Base-by-base conservation (phyloP, 2,113 vertebrate genomes). In the Solenodon paradoxus region DNA sequence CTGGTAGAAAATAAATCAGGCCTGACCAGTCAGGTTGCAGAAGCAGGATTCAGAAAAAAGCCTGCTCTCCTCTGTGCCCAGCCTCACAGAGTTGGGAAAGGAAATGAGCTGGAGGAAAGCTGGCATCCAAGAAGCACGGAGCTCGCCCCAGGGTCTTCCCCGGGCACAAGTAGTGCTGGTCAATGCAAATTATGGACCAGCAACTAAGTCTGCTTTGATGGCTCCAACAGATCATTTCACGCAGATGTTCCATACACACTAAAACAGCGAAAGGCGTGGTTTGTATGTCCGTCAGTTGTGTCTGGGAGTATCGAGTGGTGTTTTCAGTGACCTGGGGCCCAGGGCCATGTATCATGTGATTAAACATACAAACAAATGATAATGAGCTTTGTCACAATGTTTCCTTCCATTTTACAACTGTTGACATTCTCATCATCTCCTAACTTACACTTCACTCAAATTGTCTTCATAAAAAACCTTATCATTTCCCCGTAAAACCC, bases 21-120 rank as follows among this genome's bases (percentile, higher is more conserved):
- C 9, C 16, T 74, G 64, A 16, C 28, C 75, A 3, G 5, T 9
- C 47, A 68, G 35, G 1, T 0, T 17, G 26, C 49, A 30, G 42
- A 13, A 7, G 2, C 0, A 2, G 66, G 10, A 9, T 35, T 38
- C 0, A 40, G 90, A 47, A 45, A 71, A 71, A 28, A 1, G 17
- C 2, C 22, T 0, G 0, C 3, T 2, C 0, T 28, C 11, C 77
- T 87, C n/a, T 26, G 6, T 24, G 26, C 55, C 38, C 17, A 1
- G 1, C 1, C 26, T 13, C 30, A 9, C 32, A 30, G 51, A 30
- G n/a, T n/a, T 30, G 28, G 55, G 35, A 66, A 42, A 45, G 24
- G 64, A 61, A 42, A 22, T 24, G 28, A 13, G 13, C 0, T 4
- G 79, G 6, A 20, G 20, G 22, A 75, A 15, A 32, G 42, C 6